Percentiles rank a stretch among this genome's conserved stretches.
Conservation (phyloP, 2,888 invertebrate species). For the Holacanthella duospinosa region DNA sequence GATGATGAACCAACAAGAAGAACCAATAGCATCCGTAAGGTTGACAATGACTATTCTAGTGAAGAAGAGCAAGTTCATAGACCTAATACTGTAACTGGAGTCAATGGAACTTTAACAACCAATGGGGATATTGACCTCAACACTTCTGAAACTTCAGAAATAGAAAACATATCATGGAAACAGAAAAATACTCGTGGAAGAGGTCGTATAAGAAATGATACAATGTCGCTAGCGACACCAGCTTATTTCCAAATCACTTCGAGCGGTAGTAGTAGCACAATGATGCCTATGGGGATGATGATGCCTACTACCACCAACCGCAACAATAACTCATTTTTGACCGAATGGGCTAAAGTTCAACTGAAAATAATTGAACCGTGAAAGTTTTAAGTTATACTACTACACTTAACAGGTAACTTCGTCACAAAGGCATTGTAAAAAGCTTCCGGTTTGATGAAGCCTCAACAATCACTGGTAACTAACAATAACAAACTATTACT, state of each 20-base stretch:
- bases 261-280: neutral
- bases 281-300: neutral
- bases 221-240: neutral
- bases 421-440: too few relatives aligned
- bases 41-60: neutral
- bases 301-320: neutral
- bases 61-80: too few relatives aligned
- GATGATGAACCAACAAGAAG: neutral
- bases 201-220: neutral
- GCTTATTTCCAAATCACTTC: neutral
- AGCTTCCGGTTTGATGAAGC: too few relatives aligned
- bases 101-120: too few relatives aligned
- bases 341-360: conserved; percentile 1
- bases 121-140: neutral
- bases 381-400: too few relatives aligned
- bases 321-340: neutral
- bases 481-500: too few relatives aligned
- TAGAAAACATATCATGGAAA: neutral
- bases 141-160: neutral
- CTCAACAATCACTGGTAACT: too few relatives aligned
- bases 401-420: too few relatives aligned
- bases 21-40: neutral
- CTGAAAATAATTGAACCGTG: conserved; percentile 6
- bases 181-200: neutral
- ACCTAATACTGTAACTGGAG: too few relatives aligned